Evolutionary conservation across 1,140 invertebrate species (phyloP), one percentile per base, ranked within the genome.

Genomic region (Odontomachus brunneus): DNA sequence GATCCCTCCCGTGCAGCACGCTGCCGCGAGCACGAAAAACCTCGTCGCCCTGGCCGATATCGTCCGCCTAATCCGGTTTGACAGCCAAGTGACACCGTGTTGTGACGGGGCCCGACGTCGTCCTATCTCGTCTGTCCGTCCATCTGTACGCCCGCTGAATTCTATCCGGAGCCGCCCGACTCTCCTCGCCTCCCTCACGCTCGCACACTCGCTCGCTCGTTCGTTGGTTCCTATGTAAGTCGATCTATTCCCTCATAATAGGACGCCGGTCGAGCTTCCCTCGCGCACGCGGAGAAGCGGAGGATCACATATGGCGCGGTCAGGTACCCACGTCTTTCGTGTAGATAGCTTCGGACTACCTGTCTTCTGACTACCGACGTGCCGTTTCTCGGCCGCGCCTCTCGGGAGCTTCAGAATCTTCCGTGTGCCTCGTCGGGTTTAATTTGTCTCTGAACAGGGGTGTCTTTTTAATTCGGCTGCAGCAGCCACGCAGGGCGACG

Each of bases 41-140:
- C 71, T 76, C 76, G 83, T 85, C 82, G 66, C 78, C 48, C 63
- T 48, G 22, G 53, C 72, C 44, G 24, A 73, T 65, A 76, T 85
- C 84, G 82, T 75, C 51, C 67, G 59, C 65, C 88, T 91, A 90
- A 91, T 91, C 90, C 85, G 85, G 84, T 91, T 90, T 90, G 90
- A 91, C 90, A 89, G 86, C 75, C 71, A 91, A 89, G 90, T 89
- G 89, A 90, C 88, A 90, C 80, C 86, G 81, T 91, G 89, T 91
- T 91, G 90, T 91, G 90, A 91, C 89, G 89, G 81, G 63, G 24
- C 74, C 80, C 85, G 87, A 88, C 82, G 69, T 87, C 59, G 65
- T 83, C 71, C 74, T 69, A 63, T 53, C 65, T 66, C 57, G 62
- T 66, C 82, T 19, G 81, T 19, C 49, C 83, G 72, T 57, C 82